Conservation (phyloP, 1,140 invertebrate genomes). For the Portunus trituberculatus region DNA sequence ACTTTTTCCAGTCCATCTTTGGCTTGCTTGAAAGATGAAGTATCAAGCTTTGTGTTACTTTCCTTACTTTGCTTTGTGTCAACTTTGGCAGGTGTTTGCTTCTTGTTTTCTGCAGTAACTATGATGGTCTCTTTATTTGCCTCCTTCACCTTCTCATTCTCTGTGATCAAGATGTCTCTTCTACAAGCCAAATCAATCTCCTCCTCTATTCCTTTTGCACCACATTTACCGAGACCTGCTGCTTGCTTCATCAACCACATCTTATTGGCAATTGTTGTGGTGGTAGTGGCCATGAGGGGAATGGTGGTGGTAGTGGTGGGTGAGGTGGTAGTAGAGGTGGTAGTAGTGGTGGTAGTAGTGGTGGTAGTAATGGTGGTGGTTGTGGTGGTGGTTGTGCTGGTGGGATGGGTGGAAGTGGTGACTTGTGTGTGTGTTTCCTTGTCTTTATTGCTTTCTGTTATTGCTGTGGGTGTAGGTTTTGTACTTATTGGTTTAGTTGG, state of each 20-base stretch:
- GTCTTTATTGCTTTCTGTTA: not conserved
- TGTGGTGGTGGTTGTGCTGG: no score
- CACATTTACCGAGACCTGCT: no score
- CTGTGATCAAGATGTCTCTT: not conserved
- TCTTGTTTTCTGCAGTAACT: not conserved
- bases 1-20: not conserved
- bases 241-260: no score
- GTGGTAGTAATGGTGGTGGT: no score
- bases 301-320: no score
- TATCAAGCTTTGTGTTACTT: not conserved
- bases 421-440: not conserved
- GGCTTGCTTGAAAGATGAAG: not conserved
- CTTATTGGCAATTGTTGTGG: no score
- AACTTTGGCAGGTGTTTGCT: not conserved
- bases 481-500: not conserved
- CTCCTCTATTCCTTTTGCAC: no score
- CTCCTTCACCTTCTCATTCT: slow-evolving; percentile 3
- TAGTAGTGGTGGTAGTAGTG: no score
- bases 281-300: no score
- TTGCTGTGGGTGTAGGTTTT: not conserved
- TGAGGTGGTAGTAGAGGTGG: no score
- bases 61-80: not conserved
- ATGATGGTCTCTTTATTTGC: not conserved
- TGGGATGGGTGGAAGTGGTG: not conserved
- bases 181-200: no score